phyloP scores from a whole-genome alignment of 2,888 invertebrate species.

The Callimorpha dominula region DNA sequence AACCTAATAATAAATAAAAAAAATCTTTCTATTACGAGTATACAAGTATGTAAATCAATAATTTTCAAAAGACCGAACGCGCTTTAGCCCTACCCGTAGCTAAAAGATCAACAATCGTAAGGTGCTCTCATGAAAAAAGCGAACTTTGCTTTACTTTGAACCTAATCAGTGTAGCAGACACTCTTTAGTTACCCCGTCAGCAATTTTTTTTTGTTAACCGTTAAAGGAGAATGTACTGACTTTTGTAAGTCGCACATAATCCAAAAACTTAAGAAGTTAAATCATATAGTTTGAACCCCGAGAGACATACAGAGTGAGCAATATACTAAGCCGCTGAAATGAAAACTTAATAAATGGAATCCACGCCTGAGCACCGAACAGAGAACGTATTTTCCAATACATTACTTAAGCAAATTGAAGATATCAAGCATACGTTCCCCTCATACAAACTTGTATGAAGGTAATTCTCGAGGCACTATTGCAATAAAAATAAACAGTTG shows the following conservation, averaged over 20 bases:
- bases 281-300: not conserved
- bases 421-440: conserved; percentile 47
- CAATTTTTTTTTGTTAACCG: no score
- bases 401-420: conserved; percentile 56
- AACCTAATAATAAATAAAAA: no score
- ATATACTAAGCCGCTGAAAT: conserved; percentile 26
- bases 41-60: no score
- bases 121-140: no score
- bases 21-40: no score
- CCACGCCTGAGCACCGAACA: conserved; percentile 25
- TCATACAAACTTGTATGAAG: conserved; percentile 51
- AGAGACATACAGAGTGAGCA: conserved; percentile 18
- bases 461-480: conserved; percentile 63
- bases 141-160: no score
- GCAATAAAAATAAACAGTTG: conserved; percentile 73
- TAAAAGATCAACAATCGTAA: no score
- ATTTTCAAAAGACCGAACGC: no score
- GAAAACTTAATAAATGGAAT: conserved; percentile 48
- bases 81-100: no score
- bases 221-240: not conserved
- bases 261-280: not conserved
- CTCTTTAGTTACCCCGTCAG: no score
- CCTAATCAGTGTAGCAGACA: no score
- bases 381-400: conserved; percentile 46
- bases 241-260: not conserved